Conservation (phyloP, 2,888 invertebrate species). For the Heteromyza rotundicornis region DNA sequence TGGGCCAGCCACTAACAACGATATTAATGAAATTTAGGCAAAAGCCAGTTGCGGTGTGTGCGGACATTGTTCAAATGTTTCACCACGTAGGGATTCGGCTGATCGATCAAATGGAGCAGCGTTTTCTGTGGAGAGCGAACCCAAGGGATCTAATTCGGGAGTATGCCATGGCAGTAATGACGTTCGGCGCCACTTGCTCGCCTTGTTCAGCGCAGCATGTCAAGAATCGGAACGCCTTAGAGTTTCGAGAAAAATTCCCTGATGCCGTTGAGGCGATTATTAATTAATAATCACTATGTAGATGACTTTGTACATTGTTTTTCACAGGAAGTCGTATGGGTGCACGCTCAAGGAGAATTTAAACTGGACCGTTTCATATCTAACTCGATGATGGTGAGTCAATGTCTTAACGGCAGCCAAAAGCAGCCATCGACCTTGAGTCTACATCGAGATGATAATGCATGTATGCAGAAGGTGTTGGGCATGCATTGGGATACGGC, state of each 20-base stretch:
- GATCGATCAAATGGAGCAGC: constrained; percentile 40
- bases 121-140: constrained; percentile 35
- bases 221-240: constrained; percentile 28
- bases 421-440: constrained; percentile 1
- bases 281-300: constrained; percentile 25
- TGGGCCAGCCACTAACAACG: constrained; percentile 37
- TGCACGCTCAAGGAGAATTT: too few relatives aligned
- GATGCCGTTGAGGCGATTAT: constrained; percentile 24
- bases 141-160: constrained; percentile 7
- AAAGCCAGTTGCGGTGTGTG: constrained; percentile 36
- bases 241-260: constrained; percentile 19
- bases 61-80: constrained; percentile 52
- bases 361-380: constrained; percentile 23
- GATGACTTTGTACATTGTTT: too few relatives aligned
- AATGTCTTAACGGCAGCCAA: background rate
- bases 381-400: constrained; percentile 9
- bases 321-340: too few relatives aligned
- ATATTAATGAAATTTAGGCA: constrained; percentile 44
- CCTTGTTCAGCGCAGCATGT: constrained; percentile 33
- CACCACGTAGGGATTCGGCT: constrained; percentile 40
- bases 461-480: constrained; percentile 27
- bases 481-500: constrained; percentile 34
- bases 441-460: constrained; percentile 4
- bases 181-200: too few relatives aligned
- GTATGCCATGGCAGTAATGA: constrained; percentile 36